phyloP scores from a whole-genome alignment of 1,140 invertebrate genomes.

The Archivesica marissinica region DNA sequence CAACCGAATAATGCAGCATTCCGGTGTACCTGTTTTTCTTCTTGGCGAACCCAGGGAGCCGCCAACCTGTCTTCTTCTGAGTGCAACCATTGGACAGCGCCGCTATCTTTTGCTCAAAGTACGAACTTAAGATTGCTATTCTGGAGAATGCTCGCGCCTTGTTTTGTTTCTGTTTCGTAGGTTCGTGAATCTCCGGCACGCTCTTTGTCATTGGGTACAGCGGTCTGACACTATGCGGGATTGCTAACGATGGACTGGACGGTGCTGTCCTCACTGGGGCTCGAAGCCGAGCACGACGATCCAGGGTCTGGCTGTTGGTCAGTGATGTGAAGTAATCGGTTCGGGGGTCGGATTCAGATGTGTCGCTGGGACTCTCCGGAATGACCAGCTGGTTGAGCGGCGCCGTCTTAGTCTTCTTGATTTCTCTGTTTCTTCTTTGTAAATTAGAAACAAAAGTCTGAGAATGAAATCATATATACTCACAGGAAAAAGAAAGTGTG shows the following conservation, averaged over 20 bases:
- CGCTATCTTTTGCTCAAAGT: constrained; percentile 80
- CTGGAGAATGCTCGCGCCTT: constrained; percentile 72
- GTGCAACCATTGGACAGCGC: constrained; percentile 64
- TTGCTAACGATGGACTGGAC: neutral
- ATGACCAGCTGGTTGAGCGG: constrained; percentile 68
- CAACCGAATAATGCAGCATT: constrained; percentile 18
- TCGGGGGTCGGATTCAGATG: constrained; percentile 52
- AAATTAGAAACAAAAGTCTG: neutral
- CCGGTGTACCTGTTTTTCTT: constrained; percentile 51
- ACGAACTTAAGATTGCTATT: constrained; percentile 80
- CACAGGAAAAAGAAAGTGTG: too few species aligned
- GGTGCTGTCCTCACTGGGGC: constrained; percentile 11
- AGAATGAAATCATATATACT: too few species aligned
- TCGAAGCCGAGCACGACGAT: constrained; percentile 62
- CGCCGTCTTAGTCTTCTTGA: constrained; percentile 80
- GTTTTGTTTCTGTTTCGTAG: constrained; percentile 55
- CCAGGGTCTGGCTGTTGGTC: constrained; percentile 78
- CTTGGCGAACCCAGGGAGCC: neutral
- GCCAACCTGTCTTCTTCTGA: constrained; percentile 33
- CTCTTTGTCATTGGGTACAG: constrained; percentile 27
- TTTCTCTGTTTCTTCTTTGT: constrained; percentile 74
- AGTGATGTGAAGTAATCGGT: constrained; percentile 75
- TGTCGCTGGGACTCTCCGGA: constrained; percentile 59
- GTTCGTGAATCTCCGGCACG: constrained; percentile 58
- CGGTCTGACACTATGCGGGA: constrained; percentile 1